Evolutionary conservation across 2,888 invertebrate genomes (phyloP).

Genomic region (Dorcus parallelipipedus): DNA sequence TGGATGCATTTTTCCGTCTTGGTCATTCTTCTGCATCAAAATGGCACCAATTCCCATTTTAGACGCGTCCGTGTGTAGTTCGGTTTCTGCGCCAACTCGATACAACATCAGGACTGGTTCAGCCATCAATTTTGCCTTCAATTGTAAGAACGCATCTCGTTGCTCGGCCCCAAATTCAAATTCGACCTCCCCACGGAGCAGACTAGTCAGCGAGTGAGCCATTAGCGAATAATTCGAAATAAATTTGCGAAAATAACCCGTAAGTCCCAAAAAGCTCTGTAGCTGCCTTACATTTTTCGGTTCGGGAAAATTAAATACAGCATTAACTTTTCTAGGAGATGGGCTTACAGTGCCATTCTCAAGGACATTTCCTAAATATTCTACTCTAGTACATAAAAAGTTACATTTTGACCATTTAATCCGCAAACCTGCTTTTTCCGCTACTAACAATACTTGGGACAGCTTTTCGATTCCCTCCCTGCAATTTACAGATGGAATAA

Average conservation of each 20-base stretch:
- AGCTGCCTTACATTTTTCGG: background rate
- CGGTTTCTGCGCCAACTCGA: slow-evolving; percentile 13
- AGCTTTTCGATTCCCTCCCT: too few relatives aligned
- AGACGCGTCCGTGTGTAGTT: slow-evolving; percentile 31
- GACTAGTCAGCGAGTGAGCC: slow-evolving; percentile 29
- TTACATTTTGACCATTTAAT: too few relatives aligned
- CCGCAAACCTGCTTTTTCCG: too few relatives aligned
- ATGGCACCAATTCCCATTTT: slow-evolving; percentile 30
- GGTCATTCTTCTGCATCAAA: slow-evolving; percentile 26
- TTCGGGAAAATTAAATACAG: background rate
- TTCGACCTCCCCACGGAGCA: slow-evolving; percentile 4
- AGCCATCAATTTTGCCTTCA: slow-evolving; percentile 18
- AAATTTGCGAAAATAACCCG: slow-evolving; percentile 10
- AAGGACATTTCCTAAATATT: too few relatives aligned
- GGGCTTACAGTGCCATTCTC: background rate
- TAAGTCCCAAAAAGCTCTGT: slow-evolving; percentile 2
- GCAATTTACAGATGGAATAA: too few relatives aligned
- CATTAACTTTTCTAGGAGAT: background rate
- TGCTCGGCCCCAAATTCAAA: slow-evolving; percentile 20
- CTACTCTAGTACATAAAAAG: too few relatives aligned
- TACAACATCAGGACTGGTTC: slow-evolving; percentile 24
- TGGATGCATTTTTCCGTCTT: slow-evolving; percentile 30
- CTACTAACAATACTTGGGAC: too few relatives aligned
- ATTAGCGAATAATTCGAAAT: slow-evolving; percentile 1
- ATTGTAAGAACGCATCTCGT: slow-evolving; percentile 16